Percentiles rank a stretch among this genome's conserved stretches.
These are phyloP conservation scores for Spodoptera litura DNA, from an alignment of 1,140 invertebrate genomes.

Conservation along the genomic window DNA sequence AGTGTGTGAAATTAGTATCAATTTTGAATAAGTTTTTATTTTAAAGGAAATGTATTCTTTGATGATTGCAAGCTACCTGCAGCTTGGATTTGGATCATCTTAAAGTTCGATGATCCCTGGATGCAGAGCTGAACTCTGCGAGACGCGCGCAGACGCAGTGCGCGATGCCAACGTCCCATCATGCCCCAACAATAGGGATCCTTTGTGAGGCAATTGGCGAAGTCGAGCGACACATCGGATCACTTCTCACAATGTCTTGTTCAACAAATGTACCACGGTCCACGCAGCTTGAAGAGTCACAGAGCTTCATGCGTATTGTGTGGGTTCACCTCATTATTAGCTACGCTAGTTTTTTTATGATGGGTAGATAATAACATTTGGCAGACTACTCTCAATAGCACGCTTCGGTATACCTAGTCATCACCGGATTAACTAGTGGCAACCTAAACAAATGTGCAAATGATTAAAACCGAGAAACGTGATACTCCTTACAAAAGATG, in stretches of 20 bases:
- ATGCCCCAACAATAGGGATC: constrained; percentile 40
- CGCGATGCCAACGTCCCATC: background rate
- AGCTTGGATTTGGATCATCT: too few species aligned
- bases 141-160: background rate
- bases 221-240: constrained; percentile 33
- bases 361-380: too few species aligned
- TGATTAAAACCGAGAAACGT: too few species aligned
- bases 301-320: background rate
- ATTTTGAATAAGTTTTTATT: too few species aligned
- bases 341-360: background rate
- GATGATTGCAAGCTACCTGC: too few species aligned
- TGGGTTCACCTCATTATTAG: background rate
- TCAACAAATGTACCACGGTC: background rate
- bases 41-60: too few species aligned
- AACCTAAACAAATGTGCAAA: too few species aligned
- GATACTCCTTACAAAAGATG: too few species aligned
- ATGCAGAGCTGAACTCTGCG: constrained; percentile 8
- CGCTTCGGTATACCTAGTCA: too few species aligned
- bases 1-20: too few species aligned
- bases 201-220: constrained; percentile 53
- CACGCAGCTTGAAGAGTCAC: background rate
- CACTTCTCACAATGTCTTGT: constrained; percentile 36
- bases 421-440: too few species aligned
- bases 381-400: too few species aligned
- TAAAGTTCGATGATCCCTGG: background rate